Evolutionary conservation across 2,113 vertebrate genomes (phyloP).

Genomic region (Alethe diademata): DNA sequence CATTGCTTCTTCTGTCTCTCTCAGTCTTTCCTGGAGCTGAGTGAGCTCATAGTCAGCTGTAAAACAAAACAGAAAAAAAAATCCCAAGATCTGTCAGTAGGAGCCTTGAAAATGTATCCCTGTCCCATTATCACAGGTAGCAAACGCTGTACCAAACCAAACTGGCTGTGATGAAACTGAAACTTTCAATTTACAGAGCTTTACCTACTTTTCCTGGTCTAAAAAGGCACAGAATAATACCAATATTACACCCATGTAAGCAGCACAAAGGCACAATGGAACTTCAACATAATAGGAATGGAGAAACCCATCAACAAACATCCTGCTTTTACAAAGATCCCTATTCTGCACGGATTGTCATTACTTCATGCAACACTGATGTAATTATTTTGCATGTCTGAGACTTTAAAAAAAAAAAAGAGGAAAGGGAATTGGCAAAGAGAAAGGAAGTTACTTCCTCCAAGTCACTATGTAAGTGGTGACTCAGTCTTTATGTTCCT

Average conservation of each 20-base stretch:
- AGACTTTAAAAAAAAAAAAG: not conserved
- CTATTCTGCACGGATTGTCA: not conserved
- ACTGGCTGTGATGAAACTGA: not conserved
- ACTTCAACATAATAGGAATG: not conserved
- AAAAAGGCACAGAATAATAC: not conserved
- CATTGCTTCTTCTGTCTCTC: slow-evolving; percentile 92
- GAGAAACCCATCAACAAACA: not conserved
- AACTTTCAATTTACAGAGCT: not conserved
- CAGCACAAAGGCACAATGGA: not conserved
- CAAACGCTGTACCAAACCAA: not conserved
- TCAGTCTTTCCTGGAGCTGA: slow-evolving; percentile 93
- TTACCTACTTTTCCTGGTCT: not conserved
- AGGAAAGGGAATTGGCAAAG: not conserved
- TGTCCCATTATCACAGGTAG: not conserved
- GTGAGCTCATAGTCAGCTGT: slow-evolving; percentile 89
- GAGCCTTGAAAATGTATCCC: not conserved
- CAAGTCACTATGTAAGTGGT: not conserved
- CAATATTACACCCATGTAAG: not conserved
- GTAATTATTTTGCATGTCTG: not conserved
- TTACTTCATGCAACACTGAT: not conserved
- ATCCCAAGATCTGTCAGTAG: not conserved
- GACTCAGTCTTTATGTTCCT: not conserved
- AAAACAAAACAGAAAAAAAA: slow-evolving; percentile 5
- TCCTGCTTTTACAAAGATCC: not conserved
- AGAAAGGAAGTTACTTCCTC: not conserved